Base-by-base conservation (phyloP, 30 jellyfish, hydroid and myxozoan species). In the Phacellophora camtschatica region DNA sequence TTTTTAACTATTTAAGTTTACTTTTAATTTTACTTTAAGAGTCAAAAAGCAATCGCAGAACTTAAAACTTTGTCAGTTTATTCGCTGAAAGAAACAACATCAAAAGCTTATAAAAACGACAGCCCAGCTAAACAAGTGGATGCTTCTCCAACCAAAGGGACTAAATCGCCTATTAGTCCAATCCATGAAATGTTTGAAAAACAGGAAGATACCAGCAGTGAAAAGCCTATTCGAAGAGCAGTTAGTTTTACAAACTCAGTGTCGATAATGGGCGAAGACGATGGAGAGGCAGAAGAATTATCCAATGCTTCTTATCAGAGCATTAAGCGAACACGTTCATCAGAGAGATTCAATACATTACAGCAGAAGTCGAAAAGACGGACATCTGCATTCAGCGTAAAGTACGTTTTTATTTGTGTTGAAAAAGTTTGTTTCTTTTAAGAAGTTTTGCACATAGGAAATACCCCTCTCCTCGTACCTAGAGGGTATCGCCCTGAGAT, bases 51-150 rank as follows among this genome's bases (percentile, higher is more conserved):
- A 39, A 72, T 64, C 31, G 93, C 89, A 76, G 92, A 78, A 33
- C 73, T 89, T 15, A 82, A 68, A 74, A 58, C 94, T 16, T 69
- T 89, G 34, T 89, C 97, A 39, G 84, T 89, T 22, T 89, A 89
- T 45, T 89, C 97, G 36, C 91, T 88, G 57, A 71, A 45, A 12
- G 88, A 88, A 35, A 55, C 56, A 18, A 42, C 34, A 13, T 36
- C 94, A 31, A 39, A 58, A 49, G 9, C 46, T 8, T 41, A 37
- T 8, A 43, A 35, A 36, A 66, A 66, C 19, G 77, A 66, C n/a
- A 19, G 20, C 46, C 30, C 28, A 16, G 46, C 5, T 36, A 57
- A 55, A 2, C 15, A 19, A 13, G 36, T 42, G 0, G 5, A 16
- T 24, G 31, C 43, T 12, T 61, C 90, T 7, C 85, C 71, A 49